Conservation (phyloP, 2,797 vertebrate genomes). For the Syndactyla subalaris region DNA sequence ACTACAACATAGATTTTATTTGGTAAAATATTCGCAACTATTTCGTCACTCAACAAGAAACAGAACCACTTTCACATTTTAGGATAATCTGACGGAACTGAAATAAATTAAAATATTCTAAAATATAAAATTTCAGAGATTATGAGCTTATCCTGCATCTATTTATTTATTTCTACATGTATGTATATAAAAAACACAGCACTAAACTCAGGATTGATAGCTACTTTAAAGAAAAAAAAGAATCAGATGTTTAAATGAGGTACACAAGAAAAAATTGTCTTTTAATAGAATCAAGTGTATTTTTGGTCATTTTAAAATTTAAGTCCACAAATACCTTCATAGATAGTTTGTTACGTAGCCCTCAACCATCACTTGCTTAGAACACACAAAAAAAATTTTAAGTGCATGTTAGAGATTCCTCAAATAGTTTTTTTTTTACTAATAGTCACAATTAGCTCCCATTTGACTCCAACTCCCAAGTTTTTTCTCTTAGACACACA, state of each 20-base stretch:
- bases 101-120: neutral
- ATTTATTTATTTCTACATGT: neutral
- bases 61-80: neutral
- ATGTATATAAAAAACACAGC: neutral
- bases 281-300: neutral
- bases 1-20: neutral
- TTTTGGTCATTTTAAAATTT: neutral
- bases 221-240: neutral
- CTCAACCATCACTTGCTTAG: neutral
- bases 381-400: neutral
- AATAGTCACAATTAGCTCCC: neutral
- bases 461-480: neutral
- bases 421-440: neutral
- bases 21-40: neutral
- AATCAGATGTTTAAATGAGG: neutral
- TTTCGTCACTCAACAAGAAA: neutral
- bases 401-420: neutral
- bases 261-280: neutral
- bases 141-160: neutral
- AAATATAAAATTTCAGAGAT: conserved; percentile 11
- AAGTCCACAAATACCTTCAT: neutral
- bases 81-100: neutral
- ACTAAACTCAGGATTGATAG: neutral
- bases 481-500: neutral
- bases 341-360: neutral